Evolutionary conservation across 2,113 vertebrate genomes (phyloP).

Genomic region (Typhlomys cinereus): DNA sequence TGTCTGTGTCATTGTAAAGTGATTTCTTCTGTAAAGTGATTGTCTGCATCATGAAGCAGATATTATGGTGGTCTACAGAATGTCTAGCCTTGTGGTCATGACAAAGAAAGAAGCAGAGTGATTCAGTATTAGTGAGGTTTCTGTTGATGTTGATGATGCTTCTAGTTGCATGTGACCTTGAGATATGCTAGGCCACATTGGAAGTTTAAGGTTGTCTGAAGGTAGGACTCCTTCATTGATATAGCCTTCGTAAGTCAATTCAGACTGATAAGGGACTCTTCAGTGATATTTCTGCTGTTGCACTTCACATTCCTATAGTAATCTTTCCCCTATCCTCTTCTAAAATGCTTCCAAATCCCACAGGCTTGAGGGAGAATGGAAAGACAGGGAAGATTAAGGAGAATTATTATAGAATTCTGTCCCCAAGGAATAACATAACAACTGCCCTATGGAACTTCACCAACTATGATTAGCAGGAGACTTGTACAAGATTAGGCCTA

Average conservation of each 20-base stretch:
- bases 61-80: background rate
- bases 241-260: background rate
- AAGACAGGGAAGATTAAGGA: background rate
- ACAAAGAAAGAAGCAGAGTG: background rate
- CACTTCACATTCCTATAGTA: background rate
- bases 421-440: background rate
- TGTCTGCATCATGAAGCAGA: background rate
- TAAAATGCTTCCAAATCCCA: background rate
- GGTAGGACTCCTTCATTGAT: background rate
- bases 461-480: background rate
- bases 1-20: background rate
- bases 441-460: background rate
- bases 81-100: no score
- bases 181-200: no score
- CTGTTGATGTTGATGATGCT: background rate
- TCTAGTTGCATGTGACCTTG: background rate
- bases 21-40: background rate
- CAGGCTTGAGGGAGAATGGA: background rate
- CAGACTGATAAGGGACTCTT: no score
- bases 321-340: background rate
- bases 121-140: background rate
- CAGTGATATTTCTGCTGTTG: background rate
- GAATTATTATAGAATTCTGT: background rate
- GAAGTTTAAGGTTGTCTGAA: background rate
- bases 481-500: background rate